Base-by-base conservation (phyloP, 2,113 vertebrate genomes). In the Carettochelys insculpta region DNA sequence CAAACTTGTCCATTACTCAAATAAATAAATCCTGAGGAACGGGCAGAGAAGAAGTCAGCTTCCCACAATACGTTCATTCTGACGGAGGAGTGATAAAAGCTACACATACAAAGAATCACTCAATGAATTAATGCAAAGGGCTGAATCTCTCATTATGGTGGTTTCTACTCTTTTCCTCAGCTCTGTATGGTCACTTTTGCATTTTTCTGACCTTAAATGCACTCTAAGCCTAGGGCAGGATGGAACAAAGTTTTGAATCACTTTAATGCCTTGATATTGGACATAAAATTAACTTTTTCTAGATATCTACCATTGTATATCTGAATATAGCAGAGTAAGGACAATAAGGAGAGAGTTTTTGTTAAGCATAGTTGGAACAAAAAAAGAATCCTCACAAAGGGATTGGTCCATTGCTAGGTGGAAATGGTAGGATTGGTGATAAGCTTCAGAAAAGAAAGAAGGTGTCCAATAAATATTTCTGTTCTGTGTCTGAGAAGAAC, bases 241-340 rank as follows among this genome's bases (percentile, higher is more conserved):
- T 14, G 85, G 61, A 1, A 81, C 2, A 16, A 17, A 80, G 22
- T 68, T 92, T 16, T 88, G 41, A 2, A 20, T 53, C 83, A 24
- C 10, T 94, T 81, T 17, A 12, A 34, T 77, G 5, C 61, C 61
- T 43, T 75, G 22, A 27, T 48, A 8, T 10, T 47, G 27, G 20
- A 45, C 16, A 5, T 3, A 38, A 8, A 68, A 22, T 17, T n/a
- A 73, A 73, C 73, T 83, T 45, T 88, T 29, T 3, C 43, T 31
- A 51, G 38, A 4, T 85, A 77, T 71, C 3, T 83, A 9, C 29
- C 4, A 11, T 14, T 88, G 85, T 85, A 52, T 78, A 86, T 88
- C 0, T 0, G 0, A 24, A 7, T 13, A 68, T 38, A 68, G 19
- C 61, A 68, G 61, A 38, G n/a, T 38, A 38, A 22, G 9, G 13